These are phyloP conservation scores for Folsomia manolachei DNA, from an alignment of 2,888 invertebrate genomes.

Conservation along the genomic window DNA sequence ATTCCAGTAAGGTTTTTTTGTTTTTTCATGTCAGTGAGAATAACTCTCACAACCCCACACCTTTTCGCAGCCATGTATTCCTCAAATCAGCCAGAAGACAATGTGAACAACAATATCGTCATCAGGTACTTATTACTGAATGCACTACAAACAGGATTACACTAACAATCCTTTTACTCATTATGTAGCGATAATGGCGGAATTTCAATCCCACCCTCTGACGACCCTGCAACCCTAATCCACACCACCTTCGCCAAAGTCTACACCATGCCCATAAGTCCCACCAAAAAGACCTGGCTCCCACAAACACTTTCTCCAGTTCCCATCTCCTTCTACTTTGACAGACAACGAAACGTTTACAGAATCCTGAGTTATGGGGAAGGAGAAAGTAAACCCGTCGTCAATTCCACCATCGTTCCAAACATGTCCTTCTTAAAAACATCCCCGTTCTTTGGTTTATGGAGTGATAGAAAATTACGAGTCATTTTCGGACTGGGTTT, in stretches of 20 bases:
- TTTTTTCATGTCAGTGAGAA: too few relatives aligned
- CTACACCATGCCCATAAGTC: constrained; percentile 28
- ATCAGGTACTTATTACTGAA: too few relatives aligned
- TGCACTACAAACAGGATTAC: too few relatives aligned
- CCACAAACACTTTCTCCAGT: constrained; percentile 23
- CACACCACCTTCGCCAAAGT: constrained; percentile 32
- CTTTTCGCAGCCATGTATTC: too few relatives aligned
- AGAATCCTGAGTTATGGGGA: constrained; percentile 33
- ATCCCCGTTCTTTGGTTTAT: constrained; percentile 28
- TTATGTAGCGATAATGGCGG: background rate
- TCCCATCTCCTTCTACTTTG: constrained; percentile 35
- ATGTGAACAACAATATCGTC: background rate
- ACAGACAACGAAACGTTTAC: constrained; percentile 36
- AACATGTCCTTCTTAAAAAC: constrained; percentile 31
- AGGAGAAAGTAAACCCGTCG: constrained; percentile 21
- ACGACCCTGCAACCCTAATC: constrained; percentile 32
- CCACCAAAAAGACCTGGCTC: constrained; percentile 30
- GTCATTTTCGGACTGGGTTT: constrained; percentile 34
- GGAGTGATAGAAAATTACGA: constrained; percentile 32
- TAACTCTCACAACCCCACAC: too few relatives aligned
- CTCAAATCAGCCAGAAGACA: background rate
- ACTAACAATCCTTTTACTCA: too few relatives aligned
- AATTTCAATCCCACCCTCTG: constrained; percentile 1
- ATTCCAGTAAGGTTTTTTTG: too few relatives aligned
- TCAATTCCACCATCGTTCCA: constrained; percentile 30